Percentiles rank a stretch among this genome's conserved stretches.
Evolutionary conservation across 53 echinoderm and acorn worm species (phyloP).

Genomic region (Glandiceps talaboti): DNA sequence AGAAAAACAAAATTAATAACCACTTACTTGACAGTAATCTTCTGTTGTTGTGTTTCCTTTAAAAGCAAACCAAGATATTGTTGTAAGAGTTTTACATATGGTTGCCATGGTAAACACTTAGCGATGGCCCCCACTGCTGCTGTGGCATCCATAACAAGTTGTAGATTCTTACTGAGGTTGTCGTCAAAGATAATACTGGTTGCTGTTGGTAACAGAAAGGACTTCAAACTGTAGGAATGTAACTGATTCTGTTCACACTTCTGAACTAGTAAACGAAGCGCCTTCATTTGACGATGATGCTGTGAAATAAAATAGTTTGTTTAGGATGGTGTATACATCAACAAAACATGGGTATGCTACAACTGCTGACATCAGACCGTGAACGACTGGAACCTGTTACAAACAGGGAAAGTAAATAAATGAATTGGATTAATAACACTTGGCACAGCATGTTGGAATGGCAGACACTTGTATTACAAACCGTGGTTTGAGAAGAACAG

Average conservation of each 20-base stretch:
- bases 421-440: no score
- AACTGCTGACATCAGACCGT: no score
- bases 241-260: slow-evolving; percentile 50
- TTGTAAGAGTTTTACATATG: slow-evolving; percentile 50
- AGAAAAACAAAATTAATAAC: no score
- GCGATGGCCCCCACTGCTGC: slow-evolving; percentile 79
- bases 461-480: no score
- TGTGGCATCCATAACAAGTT: slow-evolving; percentile 72
- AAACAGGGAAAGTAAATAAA: no score
- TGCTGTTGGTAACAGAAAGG: slow-evolving; percentile 65
- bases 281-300: slow-evolving; percentile 82
- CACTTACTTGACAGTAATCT: slow-evolving; percentile 71
- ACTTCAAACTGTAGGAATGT: slow-evolving; percentile 35
- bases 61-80: slow-evolving; percentile 80
- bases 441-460: no score
- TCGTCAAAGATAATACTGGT: slow-evolving; percentile 80
- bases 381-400: no score
- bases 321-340: no score
- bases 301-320: slow-evolving; percentile 17
- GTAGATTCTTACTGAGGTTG: slow-evolving; percentile 45
- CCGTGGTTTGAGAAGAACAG: no score
- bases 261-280: slow-evolving; percentile 51
- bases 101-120: slow-evolving; percentile 58
- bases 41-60: slow-evolving; percentile 57
- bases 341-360: no score